Evolutionary conservation across 2,888 invertebrate species (phyloP).

Genomic region (Sisyra terminalis): DNA sequence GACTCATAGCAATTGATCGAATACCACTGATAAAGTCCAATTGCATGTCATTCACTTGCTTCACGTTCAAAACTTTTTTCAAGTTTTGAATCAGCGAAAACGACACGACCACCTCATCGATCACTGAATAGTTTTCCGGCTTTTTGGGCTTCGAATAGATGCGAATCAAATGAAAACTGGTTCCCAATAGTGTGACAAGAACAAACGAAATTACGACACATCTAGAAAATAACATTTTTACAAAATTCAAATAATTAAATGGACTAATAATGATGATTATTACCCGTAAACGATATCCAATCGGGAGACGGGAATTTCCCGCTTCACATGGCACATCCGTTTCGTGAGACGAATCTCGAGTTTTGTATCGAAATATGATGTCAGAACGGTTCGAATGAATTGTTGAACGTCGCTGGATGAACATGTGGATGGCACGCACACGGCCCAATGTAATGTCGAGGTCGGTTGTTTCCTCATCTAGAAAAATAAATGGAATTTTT

Average conservation of each 20-base stretch:
- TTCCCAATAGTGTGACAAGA: slow-evolving; percentile 17
- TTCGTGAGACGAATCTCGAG: slow-evolving; percentile 15
- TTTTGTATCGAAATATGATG: slow-evolving; percentile 12
- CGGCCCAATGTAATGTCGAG: slow-evolving; percentile 1
- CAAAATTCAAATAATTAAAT: too few relatives aligned
- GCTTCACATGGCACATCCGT: slow-evolving; percentile 17
- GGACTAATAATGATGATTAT: slow-evolving; percentile 18
- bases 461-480: neutral
- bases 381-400: neutral
- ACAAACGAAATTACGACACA: slow-evolving; percentile 17
- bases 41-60: slow-evolving; percentile 37
- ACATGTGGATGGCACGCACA: slow-evolving; percentile 5
- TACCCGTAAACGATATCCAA: slow-evolving; percentile 27
- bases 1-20: slow-evolving; percentile 47
- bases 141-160: slow-evolving; percentile 14
- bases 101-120: slow-evolving; percentile 22
- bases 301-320: slow-evolving; percentile 20
- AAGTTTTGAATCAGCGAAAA: slow-evolving; percentile 43
- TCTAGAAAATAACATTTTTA: slow-evolving; percentile 15
- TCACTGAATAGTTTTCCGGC: slow-evolving; percentile 11
- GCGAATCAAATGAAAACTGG: slow-evolving; percentile 18
- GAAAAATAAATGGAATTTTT: slow-evolving; percentile 6
- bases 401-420: neutral
- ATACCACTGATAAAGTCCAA: slow-evolving; percentile 39
- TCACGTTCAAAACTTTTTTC: slow-evolving; percentile 38